Conservation (phyloP, 2,113 vertebrate species). For the Charadrius vociferus region DNA sequence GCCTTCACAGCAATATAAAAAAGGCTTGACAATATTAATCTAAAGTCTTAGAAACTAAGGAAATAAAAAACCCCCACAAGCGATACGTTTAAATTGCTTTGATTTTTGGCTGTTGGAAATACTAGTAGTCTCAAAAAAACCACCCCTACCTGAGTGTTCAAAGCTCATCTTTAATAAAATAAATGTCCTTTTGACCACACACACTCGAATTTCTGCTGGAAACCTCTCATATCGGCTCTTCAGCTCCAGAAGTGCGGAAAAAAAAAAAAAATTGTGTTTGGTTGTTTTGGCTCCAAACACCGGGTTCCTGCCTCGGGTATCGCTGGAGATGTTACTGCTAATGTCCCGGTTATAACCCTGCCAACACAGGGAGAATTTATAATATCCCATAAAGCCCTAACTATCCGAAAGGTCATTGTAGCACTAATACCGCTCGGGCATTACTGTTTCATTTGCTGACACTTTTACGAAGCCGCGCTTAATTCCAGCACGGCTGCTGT, state of each 20-base stretch:
- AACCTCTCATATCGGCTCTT: not conserved
- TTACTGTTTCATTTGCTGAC: conserved; percentile 4
- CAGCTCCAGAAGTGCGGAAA: not conserved
- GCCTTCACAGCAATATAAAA: conserved; percentile 6
- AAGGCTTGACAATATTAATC: conserved; percentile 7
- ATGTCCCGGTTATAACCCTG: conserved; percentile 12
- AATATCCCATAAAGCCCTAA: conserved; percentile 39
- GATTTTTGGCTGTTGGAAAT: not conserved
- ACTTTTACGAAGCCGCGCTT: conserved; percentile 37
- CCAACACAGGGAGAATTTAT: conserved; percentile 33
- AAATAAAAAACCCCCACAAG: not conserved
- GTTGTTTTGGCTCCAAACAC: fast-evolving
- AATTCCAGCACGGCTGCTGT: not conserved
- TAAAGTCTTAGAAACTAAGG: not conserved
- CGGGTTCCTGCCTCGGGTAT: fast-evolving
- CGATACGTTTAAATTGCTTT: not conserved
- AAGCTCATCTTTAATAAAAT: not conserved
- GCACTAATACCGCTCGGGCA: not conserved
- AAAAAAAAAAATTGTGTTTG: too few species aligned
- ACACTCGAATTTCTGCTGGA: not conserved
- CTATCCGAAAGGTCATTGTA: conserved; percentile 41
- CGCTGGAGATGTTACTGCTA: not conserved
- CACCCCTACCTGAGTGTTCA: not conserved
- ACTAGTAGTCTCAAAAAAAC: not conserved
- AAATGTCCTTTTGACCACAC: not conserved